Percentiles rank a stretch among this genome's conserved stretches.
Conservation (phyloP, 2,888 invertebrate genomes). For the Apantesis nais region DNA sequence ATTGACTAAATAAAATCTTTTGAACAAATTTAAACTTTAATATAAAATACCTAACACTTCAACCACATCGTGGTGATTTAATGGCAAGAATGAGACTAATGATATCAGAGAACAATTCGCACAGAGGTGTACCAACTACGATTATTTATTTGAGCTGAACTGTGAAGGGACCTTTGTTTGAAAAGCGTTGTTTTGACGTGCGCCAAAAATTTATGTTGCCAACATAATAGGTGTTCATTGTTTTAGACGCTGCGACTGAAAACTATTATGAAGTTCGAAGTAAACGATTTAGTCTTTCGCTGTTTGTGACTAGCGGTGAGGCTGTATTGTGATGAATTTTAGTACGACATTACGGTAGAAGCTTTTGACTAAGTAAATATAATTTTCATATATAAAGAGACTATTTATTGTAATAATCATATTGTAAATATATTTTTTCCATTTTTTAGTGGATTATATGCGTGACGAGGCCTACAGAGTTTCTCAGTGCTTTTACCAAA, state of each 20-base stretch:
- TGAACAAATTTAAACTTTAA: no score
- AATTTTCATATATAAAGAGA: no score
- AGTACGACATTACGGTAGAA: background rate
- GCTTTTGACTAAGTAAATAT: no score
- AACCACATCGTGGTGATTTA: background rate
- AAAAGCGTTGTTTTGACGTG: background rate
- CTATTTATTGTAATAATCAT: no score
- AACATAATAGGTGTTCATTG: constrained; percentile 2
- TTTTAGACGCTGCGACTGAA: background rate
- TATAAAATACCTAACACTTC: background rate
- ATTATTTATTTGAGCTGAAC: background rate
- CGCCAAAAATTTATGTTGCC: constrained; percentile 5
- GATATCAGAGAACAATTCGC: background rate
- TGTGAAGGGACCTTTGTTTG: background rate
- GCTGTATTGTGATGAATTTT: background rate
- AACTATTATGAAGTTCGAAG: background rate
- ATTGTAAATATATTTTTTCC: no score
- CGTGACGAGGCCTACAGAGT: no score
- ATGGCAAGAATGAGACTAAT: background rate
- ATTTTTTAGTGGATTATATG: no score
- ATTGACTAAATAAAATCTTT: background rate
- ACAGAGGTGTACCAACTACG: constrained; percentile 1
- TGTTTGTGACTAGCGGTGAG: background rate
- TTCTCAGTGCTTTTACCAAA: no score
- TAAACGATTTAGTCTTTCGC: background rate